Percentiles rank a stretch among this genome's conserved stretches.
Evolutionary conservation across 2,888 invertebrate species (phyloP).

Genomic region (Euspilapteryx auroguttella): DNA sequence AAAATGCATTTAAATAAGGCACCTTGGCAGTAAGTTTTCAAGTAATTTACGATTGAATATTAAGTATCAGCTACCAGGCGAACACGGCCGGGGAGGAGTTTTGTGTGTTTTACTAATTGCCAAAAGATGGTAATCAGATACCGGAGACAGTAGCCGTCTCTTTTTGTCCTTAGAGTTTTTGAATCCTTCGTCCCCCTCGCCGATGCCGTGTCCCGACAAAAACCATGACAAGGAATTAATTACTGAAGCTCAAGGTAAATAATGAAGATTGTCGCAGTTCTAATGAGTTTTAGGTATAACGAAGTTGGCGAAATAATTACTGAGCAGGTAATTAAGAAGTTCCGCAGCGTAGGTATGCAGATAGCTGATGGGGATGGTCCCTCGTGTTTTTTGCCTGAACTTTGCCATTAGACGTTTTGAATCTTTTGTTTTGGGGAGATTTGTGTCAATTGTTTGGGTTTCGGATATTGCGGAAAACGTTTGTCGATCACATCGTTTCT

Average conservation of each 20-base stretch:
- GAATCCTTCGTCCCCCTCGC: slow-evolving; percentile 16
- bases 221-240: slow-evolving; percentile 64
- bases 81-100: slow-evolving; percentile 62
- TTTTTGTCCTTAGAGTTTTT: slow-evolving; percentile 12
- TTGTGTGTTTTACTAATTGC: slow-evolving; percentile 67
- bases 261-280: slow-evolving; percentile 55
- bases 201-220: slow-evolving; percentile 41
- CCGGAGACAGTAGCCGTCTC: slow-evolving; percentile 27
- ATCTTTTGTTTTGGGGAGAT: too few relatives aligned
- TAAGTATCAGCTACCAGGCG: slow-evolving; percentile 58
- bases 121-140: slow-evolving; percentile 63
- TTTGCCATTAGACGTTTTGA: too few relatives aligned
- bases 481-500: too few relatives aligned
- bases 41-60: slow-evolving; percentile 58
- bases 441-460: too few relatives aligned
- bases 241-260: slow-evolving; percentile 53
- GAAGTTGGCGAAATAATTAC: slow-evolving; percentile 37
- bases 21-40: slow-evolving; percentile 54
- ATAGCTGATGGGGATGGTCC: slow-evolving; percentile 11
- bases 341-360: slow-evolving; percentile 21
- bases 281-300: slow-evolving; percentile 45
- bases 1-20: slow-evolving; percentile 40
- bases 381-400: too few relatives aligned
- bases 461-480: too few relatives aligned
- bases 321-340: slow-evolving; percentile 50